Evolutionary conservation across 2,888 invertebrate genomes (phyloP).

Genomic region (Vanessa cardui): DNA sequence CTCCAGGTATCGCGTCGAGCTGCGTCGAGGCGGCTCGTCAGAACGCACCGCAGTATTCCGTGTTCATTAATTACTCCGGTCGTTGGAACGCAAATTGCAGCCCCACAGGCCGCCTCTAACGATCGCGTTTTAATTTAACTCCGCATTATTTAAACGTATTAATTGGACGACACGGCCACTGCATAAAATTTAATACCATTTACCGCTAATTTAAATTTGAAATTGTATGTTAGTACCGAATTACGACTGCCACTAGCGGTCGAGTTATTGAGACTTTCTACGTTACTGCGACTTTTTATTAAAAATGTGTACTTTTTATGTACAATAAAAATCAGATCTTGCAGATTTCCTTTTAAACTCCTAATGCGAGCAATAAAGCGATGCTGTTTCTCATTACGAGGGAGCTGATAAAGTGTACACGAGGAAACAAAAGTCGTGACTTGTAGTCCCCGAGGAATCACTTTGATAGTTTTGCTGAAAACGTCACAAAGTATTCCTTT

Average conservation of each 20-base stretch:
- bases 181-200: conserved; percentile 39
- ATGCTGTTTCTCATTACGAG: conserved; percentile 6
- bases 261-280: neutral
- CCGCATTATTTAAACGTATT: conserved; percentile 40
- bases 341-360: neutral
- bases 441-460: conserved; percentile 2
- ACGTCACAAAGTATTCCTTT: conserved; percentile 22
- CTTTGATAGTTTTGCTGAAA: conserved; percentile 17
- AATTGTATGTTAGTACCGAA: conserved; percentile 35
- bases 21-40: neutral
- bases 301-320: too few relatives aligned
- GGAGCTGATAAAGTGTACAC: conserved; percentile 2
- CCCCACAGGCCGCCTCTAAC: conserved; percentile 32
- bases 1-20: neutral
- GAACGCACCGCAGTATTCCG: conserved; percentile 1
- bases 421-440: conserved; percentile 12
- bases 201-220: conserved; percentile 43
- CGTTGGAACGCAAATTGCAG: conserved; percentile 30
- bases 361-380: neutral
- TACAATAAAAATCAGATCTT: neutral
- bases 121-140: conserved; percentile 37
- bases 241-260: conserved; percentile 18
- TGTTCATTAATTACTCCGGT: conserved; percentile 31
- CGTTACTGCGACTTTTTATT: neutral
- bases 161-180: conserved; percentile 39